Evolutionary conservation across 2,113 vertebrate genomes (phyloP).

Genomic region (Coryphaenoides rupestris): DNA sequence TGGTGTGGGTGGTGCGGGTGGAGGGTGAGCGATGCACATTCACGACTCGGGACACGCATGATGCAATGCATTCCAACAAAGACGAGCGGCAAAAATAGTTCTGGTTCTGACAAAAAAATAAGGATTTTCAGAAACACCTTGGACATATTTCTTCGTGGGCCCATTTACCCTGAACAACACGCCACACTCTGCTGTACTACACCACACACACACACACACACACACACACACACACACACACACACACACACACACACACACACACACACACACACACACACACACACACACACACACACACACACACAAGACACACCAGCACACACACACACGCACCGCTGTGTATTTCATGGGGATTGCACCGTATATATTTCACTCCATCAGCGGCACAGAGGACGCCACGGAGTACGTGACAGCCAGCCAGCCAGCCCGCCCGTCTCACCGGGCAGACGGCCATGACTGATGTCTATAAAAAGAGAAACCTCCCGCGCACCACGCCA

Average conservation of each 20-base stretch:
- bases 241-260: too few species aligned
- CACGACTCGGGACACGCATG: constrained; percentile 32
- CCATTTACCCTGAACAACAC: constrained; percentile 29
- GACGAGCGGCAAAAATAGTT: constrained; percentile 68
- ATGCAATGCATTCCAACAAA: constrained; percentile 54
- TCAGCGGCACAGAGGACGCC: constrained; percentile 30
- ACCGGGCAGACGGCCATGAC: constrained; percentile 40
- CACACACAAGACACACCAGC: too few species aligned
- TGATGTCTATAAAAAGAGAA: constrained; percentile 63
- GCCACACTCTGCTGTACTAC: neutral
- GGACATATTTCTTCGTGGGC: constrained; percentile 29
- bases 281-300: too few species aligned
- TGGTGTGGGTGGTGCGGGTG: constrained; percentile 9
- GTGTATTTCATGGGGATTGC: too few species aligned
- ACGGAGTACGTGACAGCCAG: constrained; percentile 47
- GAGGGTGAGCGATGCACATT: constrained; percentile 29
- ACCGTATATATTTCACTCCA: too few species aligned
- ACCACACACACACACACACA: too few species aligned
- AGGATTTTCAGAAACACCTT: constrained; percentile 23
- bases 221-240: too few species aligned
- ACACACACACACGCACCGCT: too few species aligned
- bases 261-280: too few species aligned
- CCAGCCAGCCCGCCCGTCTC: constrained; percentile 28
- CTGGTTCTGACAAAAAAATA: constrained; percentile 32
- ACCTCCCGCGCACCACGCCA: constrained; percentile 56